A percentile compares a stretch with the other conserved stretches of the same genome.
phyloP scores from a whole-genome alignment of 1,140 invertebrate species.

The Portunus trituberculatus region DNA sequence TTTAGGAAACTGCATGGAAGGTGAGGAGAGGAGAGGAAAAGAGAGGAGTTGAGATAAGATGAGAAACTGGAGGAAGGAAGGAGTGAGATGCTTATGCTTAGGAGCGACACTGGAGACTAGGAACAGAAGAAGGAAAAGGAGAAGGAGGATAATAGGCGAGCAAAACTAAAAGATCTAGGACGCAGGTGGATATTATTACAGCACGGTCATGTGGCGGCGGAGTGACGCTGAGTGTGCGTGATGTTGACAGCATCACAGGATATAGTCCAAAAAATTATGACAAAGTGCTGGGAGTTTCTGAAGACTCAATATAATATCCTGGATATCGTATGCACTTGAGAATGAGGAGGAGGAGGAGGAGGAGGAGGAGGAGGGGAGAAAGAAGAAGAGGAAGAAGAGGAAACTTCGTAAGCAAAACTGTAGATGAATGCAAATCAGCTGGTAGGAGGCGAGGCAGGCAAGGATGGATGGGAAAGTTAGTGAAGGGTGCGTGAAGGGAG shows the following conservation, averaged over 20 bases:
- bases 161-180: background rate
- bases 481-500: background rate
- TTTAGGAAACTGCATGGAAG: too few species aligned
- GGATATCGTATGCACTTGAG: background rate
- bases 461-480: background rate
- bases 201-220: background rate
- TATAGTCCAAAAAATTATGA: background rate
- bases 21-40: too few species aligned
- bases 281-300: background rate
- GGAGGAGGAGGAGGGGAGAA: background rate
- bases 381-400: background rate
- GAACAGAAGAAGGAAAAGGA: too few species aligned
- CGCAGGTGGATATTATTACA: background rate
- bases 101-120: background rate
- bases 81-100: too few species aligned
- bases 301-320: constrained; percentile 14
- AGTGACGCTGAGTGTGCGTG: background rate
- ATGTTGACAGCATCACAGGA: background rate
- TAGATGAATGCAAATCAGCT: constrained; percentile 13
- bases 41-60: too few species aligned
- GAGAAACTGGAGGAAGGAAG: too few species aligned
- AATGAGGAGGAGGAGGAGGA: background rate
- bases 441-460: background rate
- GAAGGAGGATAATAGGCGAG: background rate
- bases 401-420: background rate